Evolutionary conservation across 1,140 invertebrate species (phyloP), one percentile per base, ranked within the genome.

Genomic region (Lasioglossum baleicum): DNA sequence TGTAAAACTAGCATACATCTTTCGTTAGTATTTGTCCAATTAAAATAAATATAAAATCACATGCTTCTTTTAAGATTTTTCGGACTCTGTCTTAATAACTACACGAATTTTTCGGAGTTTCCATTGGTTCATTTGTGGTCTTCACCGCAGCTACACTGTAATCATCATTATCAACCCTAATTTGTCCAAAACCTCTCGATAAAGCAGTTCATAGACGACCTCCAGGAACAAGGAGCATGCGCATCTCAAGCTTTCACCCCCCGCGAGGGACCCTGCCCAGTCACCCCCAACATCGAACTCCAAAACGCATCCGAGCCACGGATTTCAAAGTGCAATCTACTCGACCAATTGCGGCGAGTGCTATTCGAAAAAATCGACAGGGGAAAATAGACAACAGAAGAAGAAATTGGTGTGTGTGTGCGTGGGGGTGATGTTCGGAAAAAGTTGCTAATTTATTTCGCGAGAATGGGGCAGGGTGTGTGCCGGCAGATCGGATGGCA

Each of bases 101-200:
- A 35, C 35, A 35, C 3, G 35, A 35, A 26, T 26, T 26, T 26
- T 26, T 26, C 26, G 26, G 26, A 26, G 26, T 26, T 26, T 26
- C 1, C 26, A 26, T 26, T 26, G 26, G 26, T 26, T 26, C 26
- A 26, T 26, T 26, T 26, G 26, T 26, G 26, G 26, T 26, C 26
- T 26, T 26, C 26, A 26, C 26, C 26, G 1, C 26, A 26, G 26
- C 26, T 26, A 0, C 26, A 26, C 26, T 26, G 26, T 26, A 26
- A 26, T 26, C 26, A 26, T 26, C 26, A 26, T 26, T 35, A 56
- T 22, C n/a, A 13, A 15, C 44, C 76, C 13, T 26, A 22, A 68
- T 40, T 85, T 78, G 71, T 82, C 70, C 80, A 83, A 69, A 83
- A 85, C 75, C 64, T 56, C 60, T 74, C 73, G 84, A 85, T 86